Conservation (phyloP, 2,113 vertebrate genomes). For the Actinemys pallida region DNA sequence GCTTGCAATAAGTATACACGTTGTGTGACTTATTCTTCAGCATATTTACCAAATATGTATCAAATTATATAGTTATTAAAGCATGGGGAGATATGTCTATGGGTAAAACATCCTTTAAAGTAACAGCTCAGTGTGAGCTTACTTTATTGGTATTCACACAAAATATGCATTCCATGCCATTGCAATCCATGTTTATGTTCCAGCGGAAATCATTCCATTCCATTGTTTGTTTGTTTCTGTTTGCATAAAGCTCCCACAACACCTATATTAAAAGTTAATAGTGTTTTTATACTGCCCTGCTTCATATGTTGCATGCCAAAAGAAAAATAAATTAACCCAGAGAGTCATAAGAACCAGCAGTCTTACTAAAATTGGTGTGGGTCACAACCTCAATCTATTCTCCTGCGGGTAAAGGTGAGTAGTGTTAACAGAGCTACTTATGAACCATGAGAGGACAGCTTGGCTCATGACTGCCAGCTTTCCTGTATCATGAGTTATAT, state of each 20-base stretch:
- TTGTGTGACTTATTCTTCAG: slow-evolving; percentile 61
- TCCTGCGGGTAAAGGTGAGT: not conserved
- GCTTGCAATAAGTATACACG: slow-evolving; percentile 64
- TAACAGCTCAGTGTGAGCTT: slow-evolving; percentile 69
- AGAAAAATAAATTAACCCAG: not conserved
- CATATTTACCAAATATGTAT: slow-evolving; percentile 76
- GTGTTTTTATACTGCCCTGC: not conserved
- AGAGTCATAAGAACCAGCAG: not conserved
- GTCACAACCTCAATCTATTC: not conserved
- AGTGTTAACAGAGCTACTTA: not conserved
- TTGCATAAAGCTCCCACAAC: slow-evolving; percentile 20
- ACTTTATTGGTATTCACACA: slow-evolving; percentile 70
- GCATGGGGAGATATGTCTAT: slow-evolving; percentile 72
- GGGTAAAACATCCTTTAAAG: slow-evolving; percentile 74
- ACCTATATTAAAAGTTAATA: slow-evolving; percentile 17
- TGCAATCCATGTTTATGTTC: slow-evolving; percentile 63
- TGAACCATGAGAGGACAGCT: not conserved
- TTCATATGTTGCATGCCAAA: not conserved
- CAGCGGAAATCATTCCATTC: slow-evolving; percentile 63
- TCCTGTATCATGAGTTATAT: not conserved
- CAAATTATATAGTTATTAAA: slow-evolving; percentile 80
- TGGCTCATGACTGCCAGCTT: not conserved
- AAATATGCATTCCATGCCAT: slow-evolving; percentile 57
- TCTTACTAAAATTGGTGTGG: not conserved
- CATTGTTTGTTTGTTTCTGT: slow-evolving; percentile 15